Evolutionary conservation across 1,140 invertebrate genomes (phyloP), one percentile per base, ranked within the genome.

Genomic region (Odontomachus brunneus): DNA sequence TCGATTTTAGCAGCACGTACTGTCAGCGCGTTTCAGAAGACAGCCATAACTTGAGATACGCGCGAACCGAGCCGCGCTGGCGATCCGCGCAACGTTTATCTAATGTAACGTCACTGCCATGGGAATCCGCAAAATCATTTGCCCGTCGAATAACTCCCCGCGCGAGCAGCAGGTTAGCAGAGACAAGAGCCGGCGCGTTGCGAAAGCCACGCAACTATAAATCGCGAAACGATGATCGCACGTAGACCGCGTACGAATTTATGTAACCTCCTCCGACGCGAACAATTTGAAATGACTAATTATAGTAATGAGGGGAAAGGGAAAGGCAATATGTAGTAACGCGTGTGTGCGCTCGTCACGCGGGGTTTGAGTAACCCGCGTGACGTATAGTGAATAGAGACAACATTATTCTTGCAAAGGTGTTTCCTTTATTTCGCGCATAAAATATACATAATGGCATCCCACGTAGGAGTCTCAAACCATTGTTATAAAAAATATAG

Each of bases 401-500:
- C 62, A 11, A 55, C 59, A 67, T 72, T 24, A 82, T 84, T 84
- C 85, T 91, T 92, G 89, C 86, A 92, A 91, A 91, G 82, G 82
- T 84, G 87, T 92, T 92, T 89, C 65, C 83, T 92, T 93, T 92
- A 92, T 93, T 93, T 93, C 90, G 78, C 88, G 89, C 93, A 92
- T 92, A 92, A 92, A 92, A 93, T 93, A 92, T 92, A 93, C 92
- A 93, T 92, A 92, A 93, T 93, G 92, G 92, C 92, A 92, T 93
- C 91, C 91, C 89, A 92, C 88, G 84, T 87, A 90, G 91, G 89
- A 92, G 87, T 92, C 88, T 90, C 84, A 88, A 91, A 93, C 90
- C 91, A 92, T 91, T 92, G 88, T 92, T 91, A 90, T 88, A 91
- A 89, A 91, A 90, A 91, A 87, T 82, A 86, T 83, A 78, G 72